Percentiles rank a stretch among this genome's conserved stretches.
phyloP scores from a whole-genome alignment of 2,797 vertebrate species.

The Furcifer pardalis region DNA sequence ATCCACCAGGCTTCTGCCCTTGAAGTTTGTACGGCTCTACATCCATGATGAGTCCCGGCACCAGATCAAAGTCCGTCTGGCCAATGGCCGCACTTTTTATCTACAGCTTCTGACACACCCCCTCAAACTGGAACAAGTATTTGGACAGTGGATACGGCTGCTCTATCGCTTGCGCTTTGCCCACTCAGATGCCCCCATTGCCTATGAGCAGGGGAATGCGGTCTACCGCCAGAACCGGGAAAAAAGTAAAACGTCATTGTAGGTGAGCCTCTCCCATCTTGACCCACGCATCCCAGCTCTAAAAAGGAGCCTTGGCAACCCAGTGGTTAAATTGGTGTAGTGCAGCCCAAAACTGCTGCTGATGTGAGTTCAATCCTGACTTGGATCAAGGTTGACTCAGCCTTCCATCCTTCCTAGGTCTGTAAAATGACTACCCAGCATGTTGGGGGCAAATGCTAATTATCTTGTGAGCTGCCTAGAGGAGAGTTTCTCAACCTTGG shows the following conservation, averaged over 20 bases:
- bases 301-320: too few species aligned
- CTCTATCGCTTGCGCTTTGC: constrained; percentile 62
- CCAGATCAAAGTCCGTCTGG: constrained; percentile 65
- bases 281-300: neutral
- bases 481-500: too few species aligned
- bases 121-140: constrained; percentile 22
- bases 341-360: too few species aligned
- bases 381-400: too few species aligned
- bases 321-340: too few species aligned
- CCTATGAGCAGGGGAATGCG: neutral
- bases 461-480: too few species aligned
- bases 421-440: too few species aligned
- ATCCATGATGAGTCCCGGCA: constrained; percentile 43
- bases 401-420: too few species aligned
- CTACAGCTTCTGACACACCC: constrained; percentile 51
- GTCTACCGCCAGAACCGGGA: neutral
- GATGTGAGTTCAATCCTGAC: too few species aligned
- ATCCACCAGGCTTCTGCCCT: constrained; percentile 60
- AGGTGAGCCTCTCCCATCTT: neutral
- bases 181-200: neutral
- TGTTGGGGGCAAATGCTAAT: too few species aligned
- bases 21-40: constrained; percentile 66
- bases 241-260: neutral
- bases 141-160: constrained; percentile 65
- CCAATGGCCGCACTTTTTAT: constrained; percentile 61